Conservation (phyloP, 2,888 invertebrate genomes). For the Melanostoma scalare region DNA sequence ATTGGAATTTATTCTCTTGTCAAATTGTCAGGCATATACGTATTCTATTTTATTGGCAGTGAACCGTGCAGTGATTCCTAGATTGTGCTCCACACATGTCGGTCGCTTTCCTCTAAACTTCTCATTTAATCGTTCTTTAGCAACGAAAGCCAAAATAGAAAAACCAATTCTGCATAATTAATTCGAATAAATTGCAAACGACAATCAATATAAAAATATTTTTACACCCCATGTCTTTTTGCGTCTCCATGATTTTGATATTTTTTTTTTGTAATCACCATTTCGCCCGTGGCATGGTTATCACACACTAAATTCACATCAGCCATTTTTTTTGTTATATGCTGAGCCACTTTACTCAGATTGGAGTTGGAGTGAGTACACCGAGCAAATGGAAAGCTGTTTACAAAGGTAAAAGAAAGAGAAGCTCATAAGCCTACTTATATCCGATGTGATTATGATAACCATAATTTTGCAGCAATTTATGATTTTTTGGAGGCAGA, state of each 20-base stretch:
- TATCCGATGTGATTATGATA: conserved; percentile 70
- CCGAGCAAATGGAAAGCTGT: conserved; percentile 49
- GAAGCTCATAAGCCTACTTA: conserved; percentile 51
- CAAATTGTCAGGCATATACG: conserved; percentile 6
- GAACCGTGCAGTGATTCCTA: conserved; percentile 29
- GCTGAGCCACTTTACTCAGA: conserved; percentile 59
- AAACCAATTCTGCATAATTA: conserved; percentile 62
- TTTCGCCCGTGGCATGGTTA: conserved; percentile 66
- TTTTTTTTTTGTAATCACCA: conserved; percentile 49
- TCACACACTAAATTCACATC: conserved; percentile 72
- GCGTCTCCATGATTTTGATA: conserved; percentile 25
- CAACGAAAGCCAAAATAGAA: conserved; percentile 4
- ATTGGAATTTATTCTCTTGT: conserved; percentile 1
- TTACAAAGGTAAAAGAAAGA: neutral
- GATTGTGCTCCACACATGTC: conserved; percentile 29
- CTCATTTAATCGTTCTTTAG: conserved; percentile 53
- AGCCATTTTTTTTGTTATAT: conserved; percentile 18
- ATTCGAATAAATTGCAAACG: conserved; percentile 69
- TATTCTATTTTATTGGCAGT: conserved; percentile 38
- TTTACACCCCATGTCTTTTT: conserved; percentile 59
- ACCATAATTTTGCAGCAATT: conserved; percentile 72
- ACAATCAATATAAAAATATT: conserved; percentile 65
- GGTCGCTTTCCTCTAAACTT: conserved; percentile 38
- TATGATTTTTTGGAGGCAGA: conserved; percentile 72
- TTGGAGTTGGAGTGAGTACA: conserved; percentile 30